Conservation (phyloP, 2,113 vertebrate genomes). For the Chrysemys picta region DNA sequence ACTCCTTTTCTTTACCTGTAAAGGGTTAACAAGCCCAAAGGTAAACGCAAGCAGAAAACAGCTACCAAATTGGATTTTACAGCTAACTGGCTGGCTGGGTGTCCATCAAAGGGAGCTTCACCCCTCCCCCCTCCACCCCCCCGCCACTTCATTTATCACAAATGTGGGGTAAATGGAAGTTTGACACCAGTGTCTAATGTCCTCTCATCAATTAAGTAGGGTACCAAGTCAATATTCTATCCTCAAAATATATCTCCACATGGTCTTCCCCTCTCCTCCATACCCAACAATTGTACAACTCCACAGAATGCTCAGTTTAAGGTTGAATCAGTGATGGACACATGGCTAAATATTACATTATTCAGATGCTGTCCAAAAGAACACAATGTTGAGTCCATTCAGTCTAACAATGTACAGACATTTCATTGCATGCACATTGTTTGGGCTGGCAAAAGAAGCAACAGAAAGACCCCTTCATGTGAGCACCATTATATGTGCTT, state of each 20-base stretch:
- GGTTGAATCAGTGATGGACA: neutral
- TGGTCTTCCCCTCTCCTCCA: neutral
- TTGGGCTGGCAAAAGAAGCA: neutral
- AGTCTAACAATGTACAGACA: neutral
- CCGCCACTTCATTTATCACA: too few relatives aligned
- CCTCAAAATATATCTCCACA: neutral
- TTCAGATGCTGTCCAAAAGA: neutral
- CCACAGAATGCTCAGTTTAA: neutral
- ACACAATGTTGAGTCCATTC: neutral
- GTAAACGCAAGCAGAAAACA: too few relatives aligned
- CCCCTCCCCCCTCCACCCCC: too few relatives aligned
- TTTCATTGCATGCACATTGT: neutral
- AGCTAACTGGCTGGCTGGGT: too few relatives aligned
- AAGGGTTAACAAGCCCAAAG: too few relatives aligned
- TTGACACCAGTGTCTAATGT: neutral
- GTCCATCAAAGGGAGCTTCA: too few relatives aligned
- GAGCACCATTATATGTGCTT: neutral
- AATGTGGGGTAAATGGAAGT: neutral
- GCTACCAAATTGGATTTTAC: too few relatives aligned
- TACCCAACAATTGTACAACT: neutral
- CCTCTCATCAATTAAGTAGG: neutral
- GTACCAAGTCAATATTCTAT: neutral
- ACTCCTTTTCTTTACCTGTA: too few relatives aligned
- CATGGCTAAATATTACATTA: neutral
- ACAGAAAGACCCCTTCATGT: neutral